These are phyloP conservation scores for Sussaba pulchella DNA, from an alignment of 2,888 invertebrate species.

Conservation along the genomic window DNA sequence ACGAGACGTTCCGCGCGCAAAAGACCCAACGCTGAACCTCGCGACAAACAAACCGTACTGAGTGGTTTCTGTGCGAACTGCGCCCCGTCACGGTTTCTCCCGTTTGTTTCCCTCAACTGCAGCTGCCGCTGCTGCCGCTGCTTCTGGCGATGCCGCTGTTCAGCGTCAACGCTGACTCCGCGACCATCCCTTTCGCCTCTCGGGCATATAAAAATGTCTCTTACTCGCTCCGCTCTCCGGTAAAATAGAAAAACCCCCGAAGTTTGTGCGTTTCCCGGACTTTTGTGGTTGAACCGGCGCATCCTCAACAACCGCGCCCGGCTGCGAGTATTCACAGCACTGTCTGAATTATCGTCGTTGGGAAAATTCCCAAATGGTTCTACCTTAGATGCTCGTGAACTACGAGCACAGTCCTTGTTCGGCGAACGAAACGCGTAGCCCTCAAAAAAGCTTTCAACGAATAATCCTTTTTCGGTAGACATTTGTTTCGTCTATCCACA, in stretches of 20 bases:
- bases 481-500: neutral
- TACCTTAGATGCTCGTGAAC: constrained; percentile 39
- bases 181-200: neutral
- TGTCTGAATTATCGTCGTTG: constrained; percentile 45
- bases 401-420: constrained; percentile 21
- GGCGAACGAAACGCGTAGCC: constrained; percentile 3
- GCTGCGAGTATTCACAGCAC: constrained; percentile 17
- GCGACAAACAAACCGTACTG: constrained; percentile 30
- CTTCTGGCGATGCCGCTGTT: neutral
- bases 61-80: constrained; percentile 43
- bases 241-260: constrained; percentile 38
- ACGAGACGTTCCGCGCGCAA: no score
- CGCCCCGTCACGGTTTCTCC: constrained; percentile 28
- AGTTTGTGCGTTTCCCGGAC: constrained; percentile 40
- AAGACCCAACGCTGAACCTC: constrained; percentile 18
- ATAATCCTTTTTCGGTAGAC: neutral
- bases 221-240: constrained; percentile 11
- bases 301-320: constrained; percentile 11
- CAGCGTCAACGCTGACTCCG: constrained; percentile 6
- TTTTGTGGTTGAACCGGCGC: constrained; percentile 10
- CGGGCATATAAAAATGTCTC: constrained; percentile 48
- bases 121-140: neutral
- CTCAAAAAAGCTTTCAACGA: constrained; percentile 11
- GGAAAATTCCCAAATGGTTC: constrained; percentile 40
- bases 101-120: neutral